A percentile compares a stretch with the other conserved stretches of the same genome.
phyloP scores from a whole-genome alignment of 30 jellyfish, hydroid and myxozoan genomes.

The Aurelia sp. region DNA sequence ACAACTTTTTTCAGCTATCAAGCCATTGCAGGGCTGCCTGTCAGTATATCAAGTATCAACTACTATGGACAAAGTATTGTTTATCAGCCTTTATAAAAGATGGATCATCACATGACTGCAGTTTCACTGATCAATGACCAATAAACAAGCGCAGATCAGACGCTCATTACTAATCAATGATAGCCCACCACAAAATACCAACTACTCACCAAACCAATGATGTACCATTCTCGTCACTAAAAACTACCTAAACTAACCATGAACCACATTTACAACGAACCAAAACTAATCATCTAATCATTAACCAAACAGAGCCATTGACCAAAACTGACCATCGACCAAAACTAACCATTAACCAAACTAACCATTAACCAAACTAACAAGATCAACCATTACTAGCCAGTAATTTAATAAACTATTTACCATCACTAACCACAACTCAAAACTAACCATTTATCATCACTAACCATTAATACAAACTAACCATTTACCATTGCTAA shows the following conservation, averaged over 20 bases:
- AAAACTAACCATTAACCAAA: neutral
- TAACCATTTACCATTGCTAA: slow-evolving; percentile 1
- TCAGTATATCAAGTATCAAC: no score
- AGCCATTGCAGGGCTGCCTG: no score
- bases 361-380: neutral
- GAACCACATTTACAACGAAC: no score
- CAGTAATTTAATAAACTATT: neutral
- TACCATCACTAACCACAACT: neutral
- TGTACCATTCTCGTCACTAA: neutral
- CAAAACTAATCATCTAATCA: no score
- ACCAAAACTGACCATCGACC: neutral
- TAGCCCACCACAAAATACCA: neutral
- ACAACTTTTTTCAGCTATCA: no score
- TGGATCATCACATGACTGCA: no score
- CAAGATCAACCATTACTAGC: neutral
- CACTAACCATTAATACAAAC: neutral
- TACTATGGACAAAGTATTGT: no score
- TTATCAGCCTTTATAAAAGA: no score
- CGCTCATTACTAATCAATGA: neutral
- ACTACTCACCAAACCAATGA: neutral
- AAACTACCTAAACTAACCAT: neutral
- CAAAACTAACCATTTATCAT: neutral
- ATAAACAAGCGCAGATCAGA: no score
- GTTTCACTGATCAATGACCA: no score
- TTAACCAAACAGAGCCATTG: neutral